Conservation (phyloP, 30 jellyfish, hydroid and myxozoan species). For the Sanderia malayensis region DNA sequence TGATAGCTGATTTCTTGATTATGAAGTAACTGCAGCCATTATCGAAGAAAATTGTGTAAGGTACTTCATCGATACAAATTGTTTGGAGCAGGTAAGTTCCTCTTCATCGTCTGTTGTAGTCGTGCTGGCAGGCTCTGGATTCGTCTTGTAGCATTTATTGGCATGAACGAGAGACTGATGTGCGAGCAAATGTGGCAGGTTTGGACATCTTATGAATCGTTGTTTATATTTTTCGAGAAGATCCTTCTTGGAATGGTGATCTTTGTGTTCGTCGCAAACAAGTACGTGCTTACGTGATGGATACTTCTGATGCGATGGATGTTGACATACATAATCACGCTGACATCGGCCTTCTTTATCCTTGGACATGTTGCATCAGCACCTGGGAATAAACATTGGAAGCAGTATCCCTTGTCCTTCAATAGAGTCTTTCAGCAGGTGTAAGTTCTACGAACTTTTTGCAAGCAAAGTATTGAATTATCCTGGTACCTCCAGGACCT, state of each 20-base stretch:
- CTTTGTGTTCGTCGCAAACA: slow-evolving; percentile 35
- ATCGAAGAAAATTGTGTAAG: neutral
- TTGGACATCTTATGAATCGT: slow-evolving; percentile 2
- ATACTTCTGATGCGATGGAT: slow-evolving; percentile 5
- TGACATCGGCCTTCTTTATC: slow-evolving; percentile 10
- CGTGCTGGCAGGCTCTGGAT: neutral
- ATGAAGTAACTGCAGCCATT: neutral
- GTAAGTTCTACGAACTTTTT: slow-evolving; percentile 6
- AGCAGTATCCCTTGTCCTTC: slow-evolving; percentile 26
- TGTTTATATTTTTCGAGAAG: slow-evolving; percentile 6
- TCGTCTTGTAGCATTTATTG: neutral
- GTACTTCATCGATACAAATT: neutral
- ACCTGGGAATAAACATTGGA: slow-evolving; percentile 24
- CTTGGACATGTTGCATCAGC: neutral
- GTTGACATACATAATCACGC: slow-evolving; percentile 2
- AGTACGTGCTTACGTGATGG: slow-evolving; percentile 8
- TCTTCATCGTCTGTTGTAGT: neutral
- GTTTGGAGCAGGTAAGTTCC: slow-evolving; percentile 27
- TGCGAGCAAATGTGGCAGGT: slow-evolving; percentile 8
- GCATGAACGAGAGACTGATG: neutral
- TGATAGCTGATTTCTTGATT: slow-evolving; percentile 15
- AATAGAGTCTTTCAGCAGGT: slow-evolving; percentile 5
- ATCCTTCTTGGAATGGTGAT: slow-evolving; percentile 5
- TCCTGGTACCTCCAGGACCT: slow-evolving; percentile 21
- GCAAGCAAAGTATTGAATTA: slow-evolving; percentile 17